These are phyloP conservation scores for Meandrusa payeni DNA, from an alignment of 2,888 invertebrate genomes.

Conservation along the genomic window DNA sequence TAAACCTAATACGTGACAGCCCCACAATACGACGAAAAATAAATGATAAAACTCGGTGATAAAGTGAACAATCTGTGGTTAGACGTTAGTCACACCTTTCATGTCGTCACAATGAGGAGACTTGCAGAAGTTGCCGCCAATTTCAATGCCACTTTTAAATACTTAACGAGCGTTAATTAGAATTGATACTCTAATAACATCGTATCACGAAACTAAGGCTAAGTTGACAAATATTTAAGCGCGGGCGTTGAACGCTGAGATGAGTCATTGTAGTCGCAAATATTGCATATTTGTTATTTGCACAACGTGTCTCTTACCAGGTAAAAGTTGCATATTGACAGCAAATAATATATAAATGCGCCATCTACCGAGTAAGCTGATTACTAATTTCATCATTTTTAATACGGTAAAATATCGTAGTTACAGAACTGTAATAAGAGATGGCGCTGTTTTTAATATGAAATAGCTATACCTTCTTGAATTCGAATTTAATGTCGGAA, in stretches of 20 bases:
- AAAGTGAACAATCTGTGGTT: constrained; percentile 37
- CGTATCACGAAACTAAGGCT: constrained; percentile 3
- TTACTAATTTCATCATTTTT: no score
- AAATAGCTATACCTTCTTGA: no score
- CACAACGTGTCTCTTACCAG: constrained; percentile 1
- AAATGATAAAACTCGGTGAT: constrained; percentile 38
- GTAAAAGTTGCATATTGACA: no score
- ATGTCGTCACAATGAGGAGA: constrained; percentile 30
- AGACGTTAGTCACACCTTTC: constrained; percentile 39
- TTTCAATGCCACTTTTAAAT: constrained; percentile 26
- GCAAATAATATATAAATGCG: neutral
- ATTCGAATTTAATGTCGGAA: no score
- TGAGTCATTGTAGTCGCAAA: constrained; percentile 20
- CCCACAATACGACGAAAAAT: constrained; percentile 29
- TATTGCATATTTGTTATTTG: constrained; percentile 13
- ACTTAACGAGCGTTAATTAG: neutral
- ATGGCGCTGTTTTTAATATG: constrained; percentile 24
- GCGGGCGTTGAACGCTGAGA: constrained; percentile 12
- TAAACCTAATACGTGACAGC: constrained; percentile 23
- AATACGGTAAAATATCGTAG: no score
- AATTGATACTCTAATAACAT: constrained; percentile 9
- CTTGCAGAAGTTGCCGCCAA: constrained; percentile 31
- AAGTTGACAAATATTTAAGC: constrained; percentile 9
- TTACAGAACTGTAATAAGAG: constrained; percentile 3
- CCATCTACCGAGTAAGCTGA: no score